Evolutionary conservation across 1,140 invertebrate genomes (phyloP), one percentile per base, ranked within the genome.

Genomic region (Scaptomyza pallida): DNA sequence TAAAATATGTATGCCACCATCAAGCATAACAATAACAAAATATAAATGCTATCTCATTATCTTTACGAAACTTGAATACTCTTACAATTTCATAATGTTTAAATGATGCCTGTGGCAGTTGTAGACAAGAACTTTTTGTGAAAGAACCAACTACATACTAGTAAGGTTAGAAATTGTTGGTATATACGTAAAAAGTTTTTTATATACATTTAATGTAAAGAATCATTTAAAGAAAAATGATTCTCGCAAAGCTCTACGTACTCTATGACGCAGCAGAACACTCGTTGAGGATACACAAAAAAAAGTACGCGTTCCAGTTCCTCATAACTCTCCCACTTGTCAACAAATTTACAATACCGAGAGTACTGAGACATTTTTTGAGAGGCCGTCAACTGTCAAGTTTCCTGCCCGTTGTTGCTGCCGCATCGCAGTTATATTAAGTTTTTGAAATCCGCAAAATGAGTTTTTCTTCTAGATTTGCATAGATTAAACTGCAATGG

Each of bases 401-500:
- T 17, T 40, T 23, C 5, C 23, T 5, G 23, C 23, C 6, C 15
- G 19, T 69, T 68, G 8, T 40, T 23, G 56, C 55, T 65, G 47
- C 80, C 74, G 64, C 68, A 67, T 40, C 72, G 45, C 56, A 68
- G 30, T 75, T 86, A 61, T 75, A 81, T 86, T 68, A 86, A 86
- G 61, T 86, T 30, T n/a, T 0, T 81, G 72, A 86, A 86, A 75
- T 68, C 82, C 82, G 17, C 81, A 86, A 86, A 86, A 88, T 81
- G 62, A 88, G 82, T 81, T 88, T 78, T 88, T 81, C 74, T 64
- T 78, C 54, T 47, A 74, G 70, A 88, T 86, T 86, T 86, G 81
- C 81, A 86, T 86, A 88, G 77, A 86, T 88, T 88, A 81, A 81
- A 63, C 55, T 78, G 82, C 67, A 75, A 78, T 88, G 77, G 54